Percentiles rank a stretch among this genome's conserved stretches.
phyloP scores from a whole-genome alignment of 2,797 vertebrate genomes.

The Setipinna tenuifilis region DNA sequence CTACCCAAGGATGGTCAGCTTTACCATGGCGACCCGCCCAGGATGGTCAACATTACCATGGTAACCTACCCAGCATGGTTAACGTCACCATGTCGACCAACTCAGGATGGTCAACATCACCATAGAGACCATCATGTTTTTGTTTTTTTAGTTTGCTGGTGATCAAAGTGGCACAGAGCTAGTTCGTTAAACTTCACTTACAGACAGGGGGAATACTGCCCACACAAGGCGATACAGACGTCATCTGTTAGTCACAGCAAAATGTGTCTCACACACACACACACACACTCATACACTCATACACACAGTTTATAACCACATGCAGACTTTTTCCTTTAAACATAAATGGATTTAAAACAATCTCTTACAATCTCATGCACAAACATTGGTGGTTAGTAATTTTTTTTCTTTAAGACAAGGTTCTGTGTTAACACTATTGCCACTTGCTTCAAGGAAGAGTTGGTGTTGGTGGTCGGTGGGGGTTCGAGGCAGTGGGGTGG shows the following conservation, averaged over 20 bases:
- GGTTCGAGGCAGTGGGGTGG: constrained; percentile 54
- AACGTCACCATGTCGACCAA: too few species aligned
- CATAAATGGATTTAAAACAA: constrained; percentile 36
- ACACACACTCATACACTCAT: constrained; percentile 20
- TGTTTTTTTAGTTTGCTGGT: constrained; percentile 35
- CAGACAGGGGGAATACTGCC: constrained; percentile 50
- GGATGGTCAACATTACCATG: too few species aligned
- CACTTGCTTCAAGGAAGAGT: constrained; percentile 31
- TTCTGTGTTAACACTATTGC: constrained; percentile 47
- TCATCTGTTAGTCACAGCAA: constrained; percentile 40
- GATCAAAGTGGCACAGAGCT: constrained; percentile 53
- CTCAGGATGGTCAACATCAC: neutral
- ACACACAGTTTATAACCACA: constrained; percentile 48
- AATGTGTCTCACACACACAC: constrained; percentile 35
- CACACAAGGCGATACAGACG: constrained; percentile 44
- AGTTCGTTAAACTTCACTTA: constrained; percentile 40
- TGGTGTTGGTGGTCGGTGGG: constrained; percentile 30
- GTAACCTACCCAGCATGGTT: too few species aligned
- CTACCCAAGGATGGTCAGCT: too few species aligned
- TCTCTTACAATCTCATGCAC: constrained; percentile 40
- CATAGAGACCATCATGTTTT: neutral
- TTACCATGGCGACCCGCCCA: too few species aligned
- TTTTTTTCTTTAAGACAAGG: constrained; percentile 32
- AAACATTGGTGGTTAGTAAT: constrained; percentile 41
- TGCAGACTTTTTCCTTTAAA: constrained; percentile 37